phyloP scores from a whole-genome alignment of 1,140 invertebrate genomes.

The Monomorium pharaonis region DNA sequence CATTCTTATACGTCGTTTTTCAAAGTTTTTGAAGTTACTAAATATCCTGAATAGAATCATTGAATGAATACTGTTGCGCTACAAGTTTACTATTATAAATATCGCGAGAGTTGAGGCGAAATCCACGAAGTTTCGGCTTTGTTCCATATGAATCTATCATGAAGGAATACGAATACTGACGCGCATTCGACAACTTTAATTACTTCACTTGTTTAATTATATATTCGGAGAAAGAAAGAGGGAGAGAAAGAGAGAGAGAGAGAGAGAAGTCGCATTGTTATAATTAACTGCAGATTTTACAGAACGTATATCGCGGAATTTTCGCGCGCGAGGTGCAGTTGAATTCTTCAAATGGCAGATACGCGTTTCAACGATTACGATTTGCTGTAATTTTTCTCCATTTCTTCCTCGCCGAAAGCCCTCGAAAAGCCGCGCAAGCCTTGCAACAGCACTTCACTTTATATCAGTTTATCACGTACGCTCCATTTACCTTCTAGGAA shows the following conservation, averaged over 20 bases:
- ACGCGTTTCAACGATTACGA: neutral
- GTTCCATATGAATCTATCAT: neutral
- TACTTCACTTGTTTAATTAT: conserved; percentile 11
- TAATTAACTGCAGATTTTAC: neutral
- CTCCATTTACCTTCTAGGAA: conserved; percentile 21
- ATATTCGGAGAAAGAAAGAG: neutral
- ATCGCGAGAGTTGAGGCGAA: neutral
- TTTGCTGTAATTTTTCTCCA: conserved; percentile 29
- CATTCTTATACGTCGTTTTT: neutral
- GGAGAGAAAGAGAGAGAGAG: neutral
- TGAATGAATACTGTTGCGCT: neutral
- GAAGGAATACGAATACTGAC: neutral
- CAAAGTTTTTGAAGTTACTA: neutral
- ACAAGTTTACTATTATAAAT: neutral
- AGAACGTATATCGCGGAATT: neutral
- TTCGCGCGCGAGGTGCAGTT: neutral
- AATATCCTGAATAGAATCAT: neutral
- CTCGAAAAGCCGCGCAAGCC: neutral
- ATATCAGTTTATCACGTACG: conserved; percentile 46
- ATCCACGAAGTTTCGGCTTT: conserved; percentile 9
- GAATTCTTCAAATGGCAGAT: neutral
- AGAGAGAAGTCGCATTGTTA: neutral
- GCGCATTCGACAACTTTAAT: conserved; percentile 32
- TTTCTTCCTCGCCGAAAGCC: conserved; percentile 4
- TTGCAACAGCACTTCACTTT: conserved; percentile 31